Base-by-base conservation (phyloP, 2,888 invertebrate genomes). In the Augochlorella aurata region DNA sequence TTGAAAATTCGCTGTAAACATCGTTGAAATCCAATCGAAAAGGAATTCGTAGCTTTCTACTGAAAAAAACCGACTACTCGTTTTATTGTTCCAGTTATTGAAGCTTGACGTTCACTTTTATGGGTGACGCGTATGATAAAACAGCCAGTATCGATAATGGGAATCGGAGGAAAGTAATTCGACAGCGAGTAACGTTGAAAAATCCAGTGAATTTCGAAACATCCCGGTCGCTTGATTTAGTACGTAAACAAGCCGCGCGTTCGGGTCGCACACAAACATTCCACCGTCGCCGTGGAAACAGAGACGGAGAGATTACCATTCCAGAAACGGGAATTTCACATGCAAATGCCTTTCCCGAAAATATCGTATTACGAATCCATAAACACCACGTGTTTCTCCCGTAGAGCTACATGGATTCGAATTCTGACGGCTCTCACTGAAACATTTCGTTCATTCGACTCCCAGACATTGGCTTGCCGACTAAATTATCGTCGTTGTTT, bases 331-430 rank as follows among this genome's bases (percentile, higher is more conserved):
- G 47, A 76, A n/a, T 79, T 79, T 70, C 77, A 76, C 58, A 79
- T 76, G 70, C 44, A 66, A 79, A 79, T 79, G 49, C 47, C 76
- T 47, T 47, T 49, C 24, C 70, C 79, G 70, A 70, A 70, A 76
- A 76, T 76, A 79, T 79, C 79, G 54, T 58, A 79, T 76, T 79
- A 70, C 70, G 12, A 58, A 54, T 76, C 70, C 54, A 45, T 79
- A 70, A 76, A 66, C 76, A 66, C 47, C 65, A 49, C 54, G 65
- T 21, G 65, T 79, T 70, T 66, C 38, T 54, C 14, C 0, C 14
- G 21, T 61, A 3, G 45, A 52, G 38, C 29, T 10, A 29, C 29
- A 5, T 16, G 50, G 16, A 61, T 61, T 68, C 49, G 24, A 69
- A 75, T 78, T 69, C 63, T 65, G n/a, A 65, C 8, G 49, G 49